These are phyloP conservation scores for Ceratitis capitata DNA, from an alignment of 1,140 invertebrate species.

Conservation along the genomic window DNA sequence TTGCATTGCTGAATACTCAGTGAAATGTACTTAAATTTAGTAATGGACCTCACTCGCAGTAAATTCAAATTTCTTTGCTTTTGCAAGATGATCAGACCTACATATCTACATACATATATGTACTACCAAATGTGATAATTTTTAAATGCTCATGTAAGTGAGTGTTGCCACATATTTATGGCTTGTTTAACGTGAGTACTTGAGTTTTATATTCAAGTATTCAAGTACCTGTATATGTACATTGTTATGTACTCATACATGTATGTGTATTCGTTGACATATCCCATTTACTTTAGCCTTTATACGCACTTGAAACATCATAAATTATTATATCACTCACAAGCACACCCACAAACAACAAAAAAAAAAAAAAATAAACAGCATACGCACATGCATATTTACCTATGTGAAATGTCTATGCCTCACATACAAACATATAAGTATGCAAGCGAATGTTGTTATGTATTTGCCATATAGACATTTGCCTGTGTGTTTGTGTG, in stretches of 20 bases:
- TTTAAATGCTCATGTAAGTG: neutral
- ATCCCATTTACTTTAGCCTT: neutral
- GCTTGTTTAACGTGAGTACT: neutral
- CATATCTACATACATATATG: neutral
- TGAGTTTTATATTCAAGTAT: neutral
- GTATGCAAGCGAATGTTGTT: neutral
- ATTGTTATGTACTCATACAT: neutral
- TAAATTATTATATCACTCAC: slow-evolving; percentile 15
- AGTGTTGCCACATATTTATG: neutral
- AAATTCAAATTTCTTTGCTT: neutral
- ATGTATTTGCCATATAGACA: too few species aligned
- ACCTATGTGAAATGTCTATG: neutral
- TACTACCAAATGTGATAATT: too few species aligned
- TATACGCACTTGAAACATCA: neutral
- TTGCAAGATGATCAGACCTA: neutral
- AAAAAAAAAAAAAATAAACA: neutral
- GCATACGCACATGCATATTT: neutral
- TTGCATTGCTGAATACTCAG: too few species aligned
- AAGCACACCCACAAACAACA: neutral
- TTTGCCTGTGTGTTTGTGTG: neutral
- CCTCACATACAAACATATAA: neutral
- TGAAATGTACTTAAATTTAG: too few species aligned
- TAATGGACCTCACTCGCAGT: neutral
- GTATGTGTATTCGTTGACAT: neutral
- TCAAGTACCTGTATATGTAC: neutral